Evolutionary conservation across 2,113 vertebrate species (phyloP).

Genomic region (Pseudorhombus dupliciocellatus): DNA sequence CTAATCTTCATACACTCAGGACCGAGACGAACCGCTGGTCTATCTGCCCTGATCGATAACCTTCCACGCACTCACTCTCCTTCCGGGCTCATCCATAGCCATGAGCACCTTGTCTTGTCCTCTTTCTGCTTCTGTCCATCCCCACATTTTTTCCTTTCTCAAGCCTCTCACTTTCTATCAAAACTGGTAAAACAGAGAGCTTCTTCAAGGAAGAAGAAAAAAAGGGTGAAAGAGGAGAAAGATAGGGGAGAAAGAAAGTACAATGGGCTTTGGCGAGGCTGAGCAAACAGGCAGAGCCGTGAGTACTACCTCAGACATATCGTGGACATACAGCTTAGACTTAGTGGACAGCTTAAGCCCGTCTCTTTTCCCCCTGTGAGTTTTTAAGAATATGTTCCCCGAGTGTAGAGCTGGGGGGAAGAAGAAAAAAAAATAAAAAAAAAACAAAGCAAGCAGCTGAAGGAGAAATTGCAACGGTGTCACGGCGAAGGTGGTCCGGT

Average conservation of each 20-base stretch:
- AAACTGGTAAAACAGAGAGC: slow-evolving; percentile 57
- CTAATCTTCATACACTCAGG: slow-evolving; percentile 64
- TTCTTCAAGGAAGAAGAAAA: slow-evolving; percentile 37
- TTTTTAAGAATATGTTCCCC: slow-evolving; percentile 31
- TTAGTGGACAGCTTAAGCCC: slow-evolving; percentile 62
- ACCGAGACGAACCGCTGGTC: slow-evolving; percentile 60
- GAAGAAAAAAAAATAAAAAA: too few species aligned
- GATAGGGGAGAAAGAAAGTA: slow-evolving; percentile 27
- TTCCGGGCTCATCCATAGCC: slow-evolving; percentile 45
- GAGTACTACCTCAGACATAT: slow-evolving; percentile 57
- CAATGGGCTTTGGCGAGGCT: slow-evolving; percentile 56
- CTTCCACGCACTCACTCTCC: slow-evolving; percentile 28
- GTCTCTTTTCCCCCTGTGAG: slow-evolving; percentile 11
- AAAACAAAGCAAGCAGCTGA: slow-evolving; percentile 22
- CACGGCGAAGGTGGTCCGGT: slow-evolving; percentile 21
- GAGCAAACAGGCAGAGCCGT: slow-evolving; percentile 59
- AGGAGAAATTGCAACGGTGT: slow-evolving; percentile 44
- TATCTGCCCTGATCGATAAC: slow-evolving; percentile 72
- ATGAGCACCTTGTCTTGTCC: slow-evolving; percentile 26
- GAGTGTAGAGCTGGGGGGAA: neutral
- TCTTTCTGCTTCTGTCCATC: slow-evolving; percentile 35
- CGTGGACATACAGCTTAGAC: slow-evolving; percentile 69
- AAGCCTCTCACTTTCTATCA: slow-evolving; percentile 37
- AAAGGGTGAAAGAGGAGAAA: slow-evolving; percentile 17
- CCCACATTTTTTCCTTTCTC: slow-evolving; percentile 15